Evolutionary conservation across 53 echinoderm and acorn worm genomes (phyloP), one percentile per base, ranked within the genome.

Genomic region (Zoroaster sp.): DNA sequence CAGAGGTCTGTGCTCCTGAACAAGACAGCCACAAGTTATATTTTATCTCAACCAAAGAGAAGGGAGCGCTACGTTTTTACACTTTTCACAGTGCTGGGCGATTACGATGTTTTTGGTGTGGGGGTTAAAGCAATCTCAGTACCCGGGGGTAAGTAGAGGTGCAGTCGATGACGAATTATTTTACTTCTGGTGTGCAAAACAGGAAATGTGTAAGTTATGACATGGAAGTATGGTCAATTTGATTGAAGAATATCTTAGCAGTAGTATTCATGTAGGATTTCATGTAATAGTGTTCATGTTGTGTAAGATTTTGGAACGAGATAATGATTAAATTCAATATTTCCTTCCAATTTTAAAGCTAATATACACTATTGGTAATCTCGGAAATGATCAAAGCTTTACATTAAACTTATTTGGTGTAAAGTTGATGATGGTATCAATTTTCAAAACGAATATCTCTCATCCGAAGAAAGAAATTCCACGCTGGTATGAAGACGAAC

Each of bases 1-100:
- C 69, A 42, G 83, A 36, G 85, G 85, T 71, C 85, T 0, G 85
- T 85, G 20, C 32, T 32, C 35, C 85, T 85, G 15, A 51, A 71
- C 37, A 69, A 66, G 85, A 85, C 46, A 13, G 49, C 85, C 49
- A 85, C 70, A 15, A 66, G 70, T 35, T 85, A 69, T 36, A 34
- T 85, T 13, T 39, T 85, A 8, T 42, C 72, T 5, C 69, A 66
- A 32, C 20, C 15, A 43, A 40, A 7, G 43, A 3, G 38, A 6
- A 30, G 70, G 23, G 70, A 51, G 71, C 33, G 71, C 12, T 85
- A 85, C 13, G 67, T 18, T 20, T 85, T 85, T 51, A 85, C 85
- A 4, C 71, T 85, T 13, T 85, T 69, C 71, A 13, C 85, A 10
- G 85, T 14, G 11, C 36, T 85, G n/a, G 70, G 71, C 5, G 45